A percentile compares a stretch with the other conserved stretches of the same genome.
Evolutionary conservation across 2,113 vertebrate genomes (phyloP).

Genomic region (Odocoileus hemionus): DNA sequence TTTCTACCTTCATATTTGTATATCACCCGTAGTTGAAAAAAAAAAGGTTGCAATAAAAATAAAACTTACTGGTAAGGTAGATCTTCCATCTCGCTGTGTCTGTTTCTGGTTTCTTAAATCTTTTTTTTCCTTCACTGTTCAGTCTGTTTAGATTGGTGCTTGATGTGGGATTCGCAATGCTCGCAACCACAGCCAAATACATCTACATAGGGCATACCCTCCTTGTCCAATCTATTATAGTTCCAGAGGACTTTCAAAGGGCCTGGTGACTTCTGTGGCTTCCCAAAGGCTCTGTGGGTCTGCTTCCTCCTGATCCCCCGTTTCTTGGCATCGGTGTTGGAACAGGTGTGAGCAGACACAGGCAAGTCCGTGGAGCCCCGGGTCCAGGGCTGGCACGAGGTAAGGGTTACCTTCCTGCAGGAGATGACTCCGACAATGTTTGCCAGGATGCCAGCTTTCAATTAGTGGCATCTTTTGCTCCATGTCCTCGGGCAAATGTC

Average conservation of each 20-base stretch:
- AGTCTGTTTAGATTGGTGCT: not conserved
- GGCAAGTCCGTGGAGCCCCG: slow-evolving; percentile 43
- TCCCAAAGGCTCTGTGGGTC: not conserved
- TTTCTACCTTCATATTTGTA: slow-evolving; percentile 15
- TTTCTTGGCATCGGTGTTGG: slow-evolving; percentile 67
- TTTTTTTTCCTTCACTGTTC: not conserved
- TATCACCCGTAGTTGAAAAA: slow-evolving; percentile 7
- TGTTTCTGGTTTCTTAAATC: not conserved
- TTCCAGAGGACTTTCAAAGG: slow-evolving; percentile 54
- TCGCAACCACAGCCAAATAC: slow-evolving; percentile 11
- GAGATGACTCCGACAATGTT: slow-evolving; percentile 43
- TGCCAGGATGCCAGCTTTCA: slow-evolving; percentile 62
- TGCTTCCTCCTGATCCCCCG: slow-evolving; percentile 50
- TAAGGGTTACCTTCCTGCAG: slow-evolving; percentile 16
- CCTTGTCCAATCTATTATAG: slow-evolving; percentile 53
- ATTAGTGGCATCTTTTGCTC: slow-evolving; percentile 56
- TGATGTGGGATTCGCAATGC: not conserved
- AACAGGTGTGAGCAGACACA: slow-evolving; percentile 69
- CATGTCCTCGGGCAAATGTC: slow-evolving; percentile 54
- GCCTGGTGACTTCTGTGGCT: slow-evolving; percentile 42
- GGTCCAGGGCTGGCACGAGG: slow-evolving; percentile 53
- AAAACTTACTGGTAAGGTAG: not conserved
- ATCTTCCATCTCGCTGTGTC: not conserved
- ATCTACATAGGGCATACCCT: slow-evolving; percentile 40
- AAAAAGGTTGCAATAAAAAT: not conserved